A percentile compares a stretch with the other conserved stretches of the same genome.
These are phyloP conservation scores for Dicerorhinus sumatrensis DNA, from an alignment of 2,113 vertebrate genomes.

Conservation along the genomic window DNA sequence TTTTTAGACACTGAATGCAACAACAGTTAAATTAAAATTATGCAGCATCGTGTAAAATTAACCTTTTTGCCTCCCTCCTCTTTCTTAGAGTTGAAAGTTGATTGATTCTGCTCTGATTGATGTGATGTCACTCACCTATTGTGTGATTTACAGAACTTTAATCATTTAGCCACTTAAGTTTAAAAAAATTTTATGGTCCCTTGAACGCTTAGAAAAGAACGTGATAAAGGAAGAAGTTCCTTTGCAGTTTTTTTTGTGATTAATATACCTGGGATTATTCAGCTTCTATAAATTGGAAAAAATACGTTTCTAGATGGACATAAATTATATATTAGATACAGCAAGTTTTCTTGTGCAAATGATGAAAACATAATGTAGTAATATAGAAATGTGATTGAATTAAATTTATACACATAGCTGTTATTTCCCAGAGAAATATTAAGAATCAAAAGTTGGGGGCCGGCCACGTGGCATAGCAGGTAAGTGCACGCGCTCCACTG, in stretches of 20 bases:
- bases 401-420: neutral
- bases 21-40: conserved; percentile 81
- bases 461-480: too few relatives aligned
- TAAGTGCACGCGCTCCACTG: too few relatives aligned
- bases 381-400: neutral
- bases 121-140: conserved; percentile 39
- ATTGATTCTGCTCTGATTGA: conserved; percentile 51
- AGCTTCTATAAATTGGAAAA: neutral
- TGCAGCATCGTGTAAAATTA: conserved; percentile 82
- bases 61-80: conserved; percentile 64
- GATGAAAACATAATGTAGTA: neutral
- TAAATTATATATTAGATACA: neutral
- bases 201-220: neutral
- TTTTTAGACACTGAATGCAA: conserved; percentile 81
- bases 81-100: conserved; percentile 51
- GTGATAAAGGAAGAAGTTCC: conserved; percentile 6
- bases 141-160: neutral
- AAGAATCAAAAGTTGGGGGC: conserved; percentile 45
- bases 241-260: neutral
- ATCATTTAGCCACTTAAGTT: conserved; percentile 11
- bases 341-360: neutral
- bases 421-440: conserved; percentile 58
- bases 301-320: conserved; percentile 36
- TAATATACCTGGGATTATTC: neutral
- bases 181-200: neutral